These are phyloP conservation scores for Lagria hirta DNA, from an alignment of 2,888 invertebrate genomes.

Conservation along the genomic window DNA sequence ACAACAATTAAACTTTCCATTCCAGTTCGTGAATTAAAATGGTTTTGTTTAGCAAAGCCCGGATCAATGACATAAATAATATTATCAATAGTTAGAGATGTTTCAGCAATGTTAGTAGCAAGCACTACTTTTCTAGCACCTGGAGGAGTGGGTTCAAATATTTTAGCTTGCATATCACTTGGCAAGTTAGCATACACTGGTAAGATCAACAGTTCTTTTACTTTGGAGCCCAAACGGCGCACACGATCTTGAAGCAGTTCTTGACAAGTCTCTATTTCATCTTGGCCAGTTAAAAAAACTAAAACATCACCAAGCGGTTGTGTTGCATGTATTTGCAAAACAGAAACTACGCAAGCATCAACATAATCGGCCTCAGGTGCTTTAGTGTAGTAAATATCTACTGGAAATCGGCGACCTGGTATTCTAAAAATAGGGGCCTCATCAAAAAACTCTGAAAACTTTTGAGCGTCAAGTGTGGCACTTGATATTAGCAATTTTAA, in stretches of 20 bases:
- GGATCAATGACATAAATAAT: slow-evolving; percentile 99
- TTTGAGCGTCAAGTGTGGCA: slow-evolving; percentile 96
- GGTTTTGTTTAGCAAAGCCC: slow-evolving; percentile 99
- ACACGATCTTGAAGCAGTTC: slow-evolving; percentile 89
- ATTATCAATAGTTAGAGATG: slow-evolving; percentile 97
- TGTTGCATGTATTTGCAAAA: slow-evolving; percentile 97
- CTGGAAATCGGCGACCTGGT: slow-evolving; percentile 92
- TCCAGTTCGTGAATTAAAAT: slow-evolving; percentile 95
- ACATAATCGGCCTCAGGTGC: slow-evolving; percentile 99
- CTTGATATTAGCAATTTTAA: slow-evolving; percentile 96
- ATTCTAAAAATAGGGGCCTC: slow-evolving; percentile 97
- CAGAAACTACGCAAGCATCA: slow-evolving; percentile 96
- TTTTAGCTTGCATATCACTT: slow-evolving; percentile 98
- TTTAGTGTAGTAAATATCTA: slow-evolving; percentile 98
- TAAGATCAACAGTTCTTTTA: slow-evolving; percentile 87
- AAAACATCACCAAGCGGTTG: slow-evolving; percentile 95
- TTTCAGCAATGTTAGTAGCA: slow-evolving; percentile 99
- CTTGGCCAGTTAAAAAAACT: slow-evolving; percentile 94
- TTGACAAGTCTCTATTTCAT: slow-evolving; percentile 88
- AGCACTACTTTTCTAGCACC: slow-evolving; percentile 95
- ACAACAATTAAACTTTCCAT: slow-evolving; percentile 98
- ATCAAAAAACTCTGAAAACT: slow-evolving; percentile 97
- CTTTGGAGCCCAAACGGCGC: slow-evolving; percentile 87
- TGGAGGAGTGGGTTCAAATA: slow-evolving; percentile 96
- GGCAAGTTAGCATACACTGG: slow-evolving; percentile 99